phyloP scores from a whole-genome alignment of 2,888 invertebrate species.

The Acanthosepion lycidas region DNA sequence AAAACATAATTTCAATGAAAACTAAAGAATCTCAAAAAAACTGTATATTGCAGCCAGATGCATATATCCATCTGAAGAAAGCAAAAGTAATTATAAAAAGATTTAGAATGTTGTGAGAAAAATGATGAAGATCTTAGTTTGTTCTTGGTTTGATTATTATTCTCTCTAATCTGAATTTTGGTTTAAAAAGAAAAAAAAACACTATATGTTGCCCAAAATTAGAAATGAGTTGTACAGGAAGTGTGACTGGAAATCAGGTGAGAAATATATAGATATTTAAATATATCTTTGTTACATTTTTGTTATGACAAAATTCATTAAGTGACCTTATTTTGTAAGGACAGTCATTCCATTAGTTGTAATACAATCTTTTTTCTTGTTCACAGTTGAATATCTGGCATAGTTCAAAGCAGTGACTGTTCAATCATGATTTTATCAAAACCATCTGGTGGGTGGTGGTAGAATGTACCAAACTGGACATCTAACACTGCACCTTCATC shows the following conservation, averaged over 20 bases:
- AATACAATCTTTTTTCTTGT: not conserved
- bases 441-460: constrained; percentile 84
- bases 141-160: not conserved
- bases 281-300: not conserved
- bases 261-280: not conserved
- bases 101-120: not conserved
- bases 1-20: no score
- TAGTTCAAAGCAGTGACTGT: constrained; percentile 91
- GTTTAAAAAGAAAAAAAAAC: not conserved
- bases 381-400: not conserved
- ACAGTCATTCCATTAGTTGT: not conserved
- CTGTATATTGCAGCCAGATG: no score
- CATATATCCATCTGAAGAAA: no score
- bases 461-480: constrained; percentile 91
- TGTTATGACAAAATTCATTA: not conserved
- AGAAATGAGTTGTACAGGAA: not conserved
- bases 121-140: not conserved
- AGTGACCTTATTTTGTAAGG: constrained; percentile 3
- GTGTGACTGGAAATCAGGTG: not conserved
- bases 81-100: no score
- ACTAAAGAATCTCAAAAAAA: no score
- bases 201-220: not conserved
- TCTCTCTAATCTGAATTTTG: not conserved
- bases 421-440: constrained; percentile 97
- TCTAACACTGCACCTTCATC: constrained; percentile 98